Conservation (phyloP, 2,113 vertebrate genomes). For the Neolamprologus modestus region DNA sequence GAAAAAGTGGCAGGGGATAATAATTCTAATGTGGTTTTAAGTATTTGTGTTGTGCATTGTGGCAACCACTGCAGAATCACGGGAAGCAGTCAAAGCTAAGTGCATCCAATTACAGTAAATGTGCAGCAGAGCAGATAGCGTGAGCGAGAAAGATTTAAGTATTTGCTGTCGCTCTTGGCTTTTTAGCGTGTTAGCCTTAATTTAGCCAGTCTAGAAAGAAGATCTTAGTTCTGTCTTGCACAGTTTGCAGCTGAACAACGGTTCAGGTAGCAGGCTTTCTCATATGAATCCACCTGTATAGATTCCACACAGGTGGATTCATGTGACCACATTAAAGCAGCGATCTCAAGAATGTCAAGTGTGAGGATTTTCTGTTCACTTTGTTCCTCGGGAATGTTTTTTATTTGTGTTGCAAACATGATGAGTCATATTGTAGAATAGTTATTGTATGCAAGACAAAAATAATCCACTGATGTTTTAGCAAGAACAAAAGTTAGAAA, state of each 20-base stretch:
- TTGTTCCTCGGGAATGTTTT: neutral
- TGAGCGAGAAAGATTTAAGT: neutral
- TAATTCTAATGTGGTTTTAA: neutral
- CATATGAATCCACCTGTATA: neutral
- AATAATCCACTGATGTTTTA: neutral
- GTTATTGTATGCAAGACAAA: neutral
- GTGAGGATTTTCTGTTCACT: neutral
- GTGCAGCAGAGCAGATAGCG: neutral
- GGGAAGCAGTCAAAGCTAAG: neutral
- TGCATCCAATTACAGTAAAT: neutral
- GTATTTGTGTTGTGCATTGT: neutral
- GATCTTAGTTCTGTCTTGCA: neutral
- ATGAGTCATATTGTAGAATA: neutral
- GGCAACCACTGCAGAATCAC: neutral
- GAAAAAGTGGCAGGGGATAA: neutral
- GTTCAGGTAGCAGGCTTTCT: neutral
- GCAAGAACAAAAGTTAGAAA: neutral
- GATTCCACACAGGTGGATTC: neutral
- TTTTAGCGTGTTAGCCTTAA: neutral
- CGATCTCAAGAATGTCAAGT: neutral
- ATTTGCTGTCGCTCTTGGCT: neutral
- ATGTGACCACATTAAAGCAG: neutral
- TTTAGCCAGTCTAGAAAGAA: neutral
- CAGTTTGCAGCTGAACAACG: neutral
- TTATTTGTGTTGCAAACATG: neutral